Conservation (phyloP, 2,797 vertebrate species). For the Lacerta agilis region DNA sequence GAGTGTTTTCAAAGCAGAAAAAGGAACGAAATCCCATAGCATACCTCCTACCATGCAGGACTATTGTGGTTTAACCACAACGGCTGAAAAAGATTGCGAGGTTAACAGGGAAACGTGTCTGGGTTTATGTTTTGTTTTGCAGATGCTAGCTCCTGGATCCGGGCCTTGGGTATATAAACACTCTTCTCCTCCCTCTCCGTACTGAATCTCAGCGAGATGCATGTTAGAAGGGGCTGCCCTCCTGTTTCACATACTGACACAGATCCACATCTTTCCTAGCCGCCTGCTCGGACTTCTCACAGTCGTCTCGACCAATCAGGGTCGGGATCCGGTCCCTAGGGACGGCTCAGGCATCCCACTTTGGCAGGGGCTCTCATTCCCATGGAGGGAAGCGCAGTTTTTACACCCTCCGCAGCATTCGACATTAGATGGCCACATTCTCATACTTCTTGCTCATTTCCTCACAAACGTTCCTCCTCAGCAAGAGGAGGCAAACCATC, state of each 20-base stretch:
- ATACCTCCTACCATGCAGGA: neutral
- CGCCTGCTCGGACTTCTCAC: constrained; percentile 74
- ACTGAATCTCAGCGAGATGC: constrained; percentile 74
- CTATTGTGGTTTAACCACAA: neutral
- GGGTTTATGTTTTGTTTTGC: neutral
- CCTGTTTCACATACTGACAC: constrained; percentile 74
- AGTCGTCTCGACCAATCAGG: constrained; percentile 82
- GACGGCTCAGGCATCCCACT: constrained; percentile 87
- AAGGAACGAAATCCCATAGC: neutral
- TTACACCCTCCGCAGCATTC: constrained; percentile 74
- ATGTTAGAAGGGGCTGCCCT: constrained; percentile 66
- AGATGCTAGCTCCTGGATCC: constrained; percentile 2
- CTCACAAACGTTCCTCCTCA: constrained; percentile 46
- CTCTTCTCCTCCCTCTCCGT: constrained; percentile 69
- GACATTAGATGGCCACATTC: constrained; percentile 77
- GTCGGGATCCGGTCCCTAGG: constrained; percentile 82
- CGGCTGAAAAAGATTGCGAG: neutral
- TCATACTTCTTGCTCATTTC: constrained; percentile 70
- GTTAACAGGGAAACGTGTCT: neutral
- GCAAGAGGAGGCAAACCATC: constrained; percentile 45
- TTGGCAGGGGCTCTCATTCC: constrained; percentile 91
- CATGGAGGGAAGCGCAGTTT: constrained; percentile 88
- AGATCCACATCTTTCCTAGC: constrained; percentile 41
- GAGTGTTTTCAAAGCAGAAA: neutral
- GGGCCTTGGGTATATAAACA: neutral